phyloP scores from a whole-genome alignment of 2,888 invertebrate genomes.

The Phyllotreta striolata region DNA sequence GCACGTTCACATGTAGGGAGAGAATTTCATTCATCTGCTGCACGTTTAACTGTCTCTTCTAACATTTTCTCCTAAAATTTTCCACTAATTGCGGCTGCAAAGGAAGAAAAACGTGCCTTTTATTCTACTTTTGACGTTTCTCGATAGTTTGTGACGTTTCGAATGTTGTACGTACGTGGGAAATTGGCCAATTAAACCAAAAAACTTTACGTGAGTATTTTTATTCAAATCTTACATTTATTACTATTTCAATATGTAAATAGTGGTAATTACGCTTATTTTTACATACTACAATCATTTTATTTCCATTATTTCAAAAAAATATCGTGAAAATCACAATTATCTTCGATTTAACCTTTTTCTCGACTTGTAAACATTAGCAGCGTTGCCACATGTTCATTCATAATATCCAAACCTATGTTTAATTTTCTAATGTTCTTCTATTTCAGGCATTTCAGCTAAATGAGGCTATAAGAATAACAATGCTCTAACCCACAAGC shows the following conservation, averaged over 20 bases:
- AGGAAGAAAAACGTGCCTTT: neutral
- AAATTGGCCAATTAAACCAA: neutral
- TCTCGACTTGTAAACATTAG: neutral
- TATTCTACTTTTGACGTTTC: slow-evolving; percentile 17
- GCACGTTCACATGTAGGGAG: slow-evolving; percentile 57
- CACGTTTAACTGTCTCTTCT: slow-evolving; percentile 20
- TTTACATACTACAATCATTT: too few relatives aligned
- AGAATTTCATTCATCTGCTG: slow-evolving; percentile 55
- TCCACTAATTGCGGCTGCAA: neutral
- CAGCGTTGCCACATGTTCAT: slow-evolving; percentile 8
- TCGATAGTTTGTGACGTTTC: slow-evolving; percentile 4
- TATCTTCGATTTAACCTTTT: neutral
- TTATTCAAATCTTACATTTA: neutral
- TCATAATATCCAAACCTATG: too few relatives aligned
- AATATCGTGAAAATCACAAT: neutral
- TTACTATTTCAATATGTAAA: neutral
- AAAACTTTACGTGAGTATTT: too few relatives aligned
- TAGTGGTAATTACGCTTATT: too few relatives aligned
- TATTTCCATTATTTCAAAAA: too few relatives aligned
- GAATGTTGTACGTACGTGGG: slow-evolving; percentile 9
- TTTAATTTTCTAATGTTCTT: too few relatives aligned
- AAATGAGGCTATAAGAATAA: too few relatives aligned
- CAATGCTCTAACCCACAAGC: too few relatives aligned
- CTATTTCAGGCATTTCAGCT: too few relatives aligned
- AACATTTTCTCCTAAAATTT: slow-evolving; percentile 20